Conservation (phyloP, 2,113 vertebrate genomes). For the Corythaixoides concolor region DNA sequence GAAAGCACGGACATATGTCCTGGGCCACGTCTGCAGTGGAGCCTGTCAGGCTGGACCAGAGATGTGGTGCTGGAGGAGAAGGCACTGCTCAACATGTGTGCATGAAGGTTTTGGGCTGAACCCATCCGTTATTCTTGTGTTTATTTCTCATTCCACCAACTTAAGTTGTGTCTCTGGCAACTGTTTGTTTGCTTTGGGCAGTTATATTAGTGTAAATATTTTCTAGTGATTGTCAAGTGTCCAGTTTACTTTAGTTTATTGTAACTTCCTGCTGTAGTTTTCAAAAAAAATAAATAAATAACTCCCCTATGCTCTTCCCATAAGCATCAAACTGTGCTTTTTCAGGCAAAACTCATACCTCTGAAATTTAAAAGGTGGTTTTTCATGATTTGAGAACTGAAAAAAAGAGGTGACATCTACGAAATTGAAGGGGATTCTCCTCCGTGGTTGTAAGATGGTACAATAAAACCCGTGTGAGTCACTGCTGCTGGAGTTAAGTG, state of each 20-base stretch:
- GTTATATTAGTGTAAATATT: slow-evolving; percentile 56
- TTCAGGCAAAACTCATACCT: not conserved
- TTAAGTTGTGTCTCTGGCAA: slow-evolving; percentile 52
- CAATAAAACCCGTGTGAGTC: not conserved
- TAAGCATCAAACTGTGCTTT: not conserved
- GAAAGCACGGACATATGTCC: not conserved
- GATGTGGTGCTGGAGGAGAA: not conserved
- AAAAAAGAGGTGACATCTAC: not conserved
- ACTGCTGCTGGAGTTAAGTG: not conserved
- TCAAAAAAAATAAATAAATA: not conserved
- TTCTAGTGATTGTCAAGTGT: slow-evolving; percentile 57
- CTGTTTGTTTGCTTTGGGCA: slow-evolving; percentile 64
- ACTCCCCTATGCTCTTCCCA: not conserved
- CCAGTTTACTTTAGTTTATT: slow-evolving; percentile 46
- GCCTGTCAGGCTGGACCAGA: not conserved
- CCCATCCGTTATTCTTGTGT: slow-evolving; percentile 23
- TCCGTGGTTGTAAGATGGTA: not conserved
- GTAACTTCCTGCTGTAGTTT: slow-evolving; percentile 49
- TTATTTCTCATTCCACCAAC: slow-evolving; percentile 56
- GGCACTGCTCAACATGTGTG: not conserved
- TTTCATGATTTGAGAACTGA: not conserved
- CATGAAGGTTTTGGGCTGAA: not conserved
- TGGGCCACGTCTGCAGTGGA: rapidly evolving
- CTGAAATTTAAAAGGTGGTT: not conserved
- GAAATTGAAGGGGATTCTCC: not conserved